phyloP scores from a whole-genome alignment of 1,140 invertebrate genomes.

The Stenopsyche tienmushanensis region DNA sequence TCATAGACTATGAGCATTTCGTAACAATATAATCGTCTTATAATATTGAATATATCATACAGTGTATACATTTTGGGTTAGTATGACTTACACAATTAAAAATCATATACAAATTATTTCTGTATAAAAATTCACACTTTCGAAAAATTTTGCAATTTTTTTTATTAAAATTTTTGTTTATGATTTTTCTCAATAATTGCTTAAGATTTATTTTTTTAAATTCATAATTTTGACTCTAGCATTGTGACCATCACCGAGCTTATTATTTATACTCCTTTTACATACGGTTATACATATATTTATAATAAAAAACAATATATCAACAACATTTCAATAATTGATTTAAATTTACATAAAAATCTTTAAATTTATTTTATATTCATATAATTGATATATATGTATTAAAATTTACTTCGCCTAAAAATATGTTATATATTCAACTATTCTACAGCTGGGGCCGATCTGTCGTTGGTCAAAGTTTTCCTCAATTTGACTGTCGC shows the following conservation, averaged over 20 bases:
- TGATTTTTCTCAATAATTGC: neutral
- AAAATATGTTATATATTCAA: conserved; percentile 34
- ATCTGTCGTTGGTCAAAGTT: conserved; percentile 82
- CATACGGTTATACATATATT: conserved; percentile 6
- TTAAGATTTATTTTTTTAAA: neutral
- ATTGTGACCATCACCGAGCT: neutral
- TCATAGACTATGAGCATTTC: neutral
- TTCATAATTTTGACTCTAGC: too few relatives aligned
- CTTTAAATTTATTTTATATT: conserved; percentile 6
- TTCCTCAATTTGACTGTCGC: conserved; percentile 84
- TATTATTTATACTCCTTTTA: conserved; percentile 13
- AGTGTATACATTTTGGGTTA: neutral
- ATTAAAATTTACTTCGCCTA: too few relatives aligned
- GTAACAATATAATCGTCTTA: neutral
- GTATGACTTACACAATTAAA: neutral
- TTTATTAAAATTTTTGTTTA: neutral
- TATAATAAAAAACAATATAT: conserved; percentile 21
- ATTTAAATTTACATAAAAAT: neutral
- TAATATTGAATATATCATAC: neutral
- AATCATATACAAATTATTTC: neutral
- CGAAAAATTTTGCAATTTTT: neutral
- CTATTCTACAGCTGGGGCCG: conserved; percentile 69
- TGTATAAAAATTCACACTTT: neutral
- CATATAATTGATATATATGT: neutral
- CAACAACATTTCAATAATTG: conserved; percentile 5